Conservation (phyloP, 1,140 invertebrate genomes). For the Listronotus bonariensis region DNA sequence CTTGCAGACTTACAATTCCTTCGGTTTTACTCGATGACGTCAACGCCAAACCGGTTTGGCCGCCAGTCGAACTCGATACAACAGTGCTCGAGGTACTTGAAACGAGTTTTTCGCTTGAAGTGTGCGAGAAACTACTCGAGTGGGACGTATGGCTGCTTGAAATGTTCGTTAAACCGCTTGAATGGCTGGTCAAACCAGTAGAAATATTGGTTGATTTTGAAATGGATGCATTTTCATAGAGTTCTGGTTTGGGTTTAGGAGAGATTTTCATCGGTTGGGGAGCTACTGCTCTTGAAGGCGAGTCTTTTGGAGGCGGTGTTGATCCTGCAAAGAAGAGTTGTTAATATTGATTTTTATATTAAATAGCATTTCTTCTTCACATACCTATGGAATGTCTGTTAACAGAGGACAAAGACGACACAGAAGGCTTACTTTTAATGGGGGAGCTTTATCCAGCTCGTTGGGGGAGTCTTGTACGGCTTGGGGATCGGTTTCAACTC, state of each 20-base stretch:
- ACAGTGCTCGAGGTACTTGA: neutral
- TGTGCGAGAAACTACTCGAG: neutral
- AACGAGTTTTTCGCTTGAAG: neutral
- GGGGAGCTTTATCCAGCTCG: constrained; percentile 43
- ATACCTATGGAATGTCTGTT: constrained; percentile 31
- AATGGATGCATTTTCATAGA: constrained; percentile 20
- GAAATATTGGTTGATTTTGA: constrained; percentile 6
- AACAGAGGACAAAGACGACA: constrained; percentile 29
- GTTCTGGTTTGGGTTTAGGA: constrained; percentile 21
- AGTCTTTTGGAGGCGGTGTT: constrained; percentile 14
- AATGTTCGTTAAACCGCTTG: neutral
- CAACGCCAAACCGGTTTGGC: neutral
- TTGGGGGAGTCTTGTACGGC: constrained; percentile 46
- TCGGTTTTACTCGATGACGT: neutral
- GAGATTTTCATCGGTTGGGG: constrained; percentile 24
- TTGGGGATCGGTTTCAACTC: constrained; percentile 37
- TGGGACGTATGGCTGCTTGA: neutral
- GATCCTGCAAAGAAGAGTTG: too few relatives aligned
- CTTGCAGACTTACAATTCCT: constrained; percentile 8
- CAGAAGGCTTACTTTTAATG: constrained; percentile 38
- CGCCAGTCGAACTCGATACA: neutral
- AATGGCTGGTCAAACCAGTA: neutral
- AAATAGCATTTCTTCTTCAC: neutral
- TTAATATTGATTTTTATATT: too few relatives aligned
- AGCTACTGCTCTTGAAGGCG: constrained; percentile 1